phyloP scores from a whole-genome alignment of 2,888 invertebrate species.

The Cataglyphis rosenhaueri region DNA sequence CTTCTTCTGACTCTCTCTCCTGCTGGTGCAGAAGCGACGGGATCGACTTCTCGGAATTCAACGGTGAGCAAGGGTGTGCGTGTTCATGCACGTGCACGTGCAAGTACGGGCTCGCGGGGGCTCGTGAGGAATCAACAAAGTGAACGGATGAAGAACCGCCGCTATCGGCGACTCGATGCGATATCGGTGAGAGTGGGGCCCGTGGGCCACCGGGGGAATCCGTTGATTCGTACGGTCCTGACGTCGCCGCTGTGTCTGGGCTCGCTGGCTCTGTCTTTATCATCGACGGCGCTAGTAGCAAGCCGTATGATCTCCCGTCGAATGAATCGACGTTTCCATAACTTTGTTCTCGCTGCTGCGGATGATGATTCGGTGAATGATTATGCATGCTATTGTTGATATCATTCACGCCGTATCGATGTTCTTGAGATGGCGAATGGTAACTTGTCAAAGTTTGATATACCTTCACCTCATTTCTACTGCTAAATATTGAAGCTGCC shows the following conservation, averaged over 20 bases:
- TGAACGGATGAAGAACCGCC: constrained; percentile 74
- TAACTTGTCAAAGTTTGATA: constrained; percentile 70
- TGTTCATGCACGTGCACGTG: constrained; percentile 73
- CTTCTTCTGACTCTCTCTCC: constrained; percentile 65
- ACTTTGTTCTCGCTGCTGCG: constrained; percentile 47
- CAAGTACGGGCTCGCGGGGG: constrained; percentile 70
- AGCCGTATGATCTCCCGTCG: constrained; percentile 72
- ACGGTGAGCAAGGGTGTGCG: constrained; percentile 68
- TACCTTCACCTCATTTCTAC: constrained; percentile 66
- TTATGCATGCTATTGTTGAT: constrained; percentile 49
- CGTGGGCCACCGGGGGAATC: constrained; percentile 71
- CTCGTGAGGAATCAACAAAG: constrained; percentile 72
- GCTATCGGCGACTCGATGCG: constrained; percentile 63
- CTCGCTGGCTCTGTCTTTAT: constrained; percentile 82
- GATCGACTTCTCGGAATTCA: constrained; percentile 75
- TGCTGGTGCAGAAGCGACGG: constrained; percentile 57
- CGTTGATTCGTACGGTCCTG: constrained; percentile 83
- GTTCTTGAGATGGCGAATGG: constrained; percentile 55
- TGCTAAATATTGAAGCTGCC: constrained; percentile 29
- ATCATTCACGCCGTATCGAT: constrained; percentile 60
- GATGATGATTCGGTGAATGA: constrained; percentile 61
- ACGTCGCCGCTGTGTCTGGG: constrained; percentile 81
- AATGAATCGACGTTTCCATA: constrained; percentile 69
- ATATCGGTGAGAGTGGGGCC: constrained; percentile 70
- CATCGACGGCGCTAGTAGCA: constrained; percentile 83